A percentile compares a stretch with the other conserved stretches of the same genome.
Evolutionary conservation across 1,140 invertebrate genomes (phyloP).

Genomic region (Centruroides vittatus): DNA sequence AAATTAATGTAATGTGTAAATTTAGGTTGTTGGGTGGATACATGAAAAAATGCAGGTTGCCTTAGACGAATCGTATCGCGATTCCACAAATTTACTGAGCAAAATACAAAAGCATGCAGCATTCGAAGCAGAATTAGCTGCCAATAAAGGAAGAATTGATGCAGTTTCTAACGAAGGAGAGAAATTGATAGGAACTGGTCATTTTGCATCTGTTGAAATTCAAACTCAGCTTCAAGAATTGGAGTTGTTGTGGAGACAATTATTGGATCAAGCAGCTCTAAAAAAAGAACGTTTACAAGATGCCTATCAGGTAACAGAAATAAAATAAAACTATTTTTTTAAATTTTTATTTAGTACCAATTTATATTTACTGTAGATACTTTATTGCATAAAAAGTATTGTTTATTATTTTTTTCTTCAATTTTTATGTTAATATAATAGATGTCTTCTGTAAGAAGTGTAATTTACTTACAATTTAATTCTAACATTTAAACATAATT

Average conservation of each 20-base stretch:
- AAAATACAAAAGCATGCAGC: slow-evolving; percentile 95
- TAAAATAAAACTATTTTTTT: too few species aligned
- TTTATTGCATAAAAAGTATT: too few species aligned
- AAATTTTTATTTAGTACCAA: too few species aligned
- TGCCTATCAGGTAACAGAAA: slow-evolving; percentile 48
- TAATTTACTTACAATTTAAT: too few species aligned
- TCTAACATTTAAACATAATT: too few species aligned
- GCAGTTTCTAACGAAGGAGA: slow-evolving; percentile 71
- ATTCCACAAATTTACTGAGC: slow-evolving; percentile 81
- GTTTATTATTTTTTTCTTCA: too few species aligned
- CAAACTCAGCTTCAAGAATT: slow-evolving; percentile 63
- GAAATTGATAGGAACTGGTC: slow-evolving; percentile 62
- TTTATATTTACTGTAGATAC: too few species aligned
- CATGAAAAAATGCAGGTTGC: slow-evolving; percentile 86
- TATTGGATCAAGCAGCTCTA: slow-evolving; percentile 53
- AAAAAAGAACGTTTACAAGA: slow-evolving; percentile 83
- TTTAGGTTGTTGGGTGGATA: slow-evolving; percentile 64
- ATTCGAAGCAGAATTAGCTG: slow-evolving; percentile 87
- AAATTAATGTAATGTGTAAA: too few species aligned
- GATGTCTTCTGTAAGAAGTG: too few species aligned
- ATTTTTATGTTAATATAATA: too few species aligned
- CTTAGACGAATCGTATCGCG: slow-evolving; percentile 78
- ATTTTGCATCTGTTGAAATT: slow-evolving; percentile 80
- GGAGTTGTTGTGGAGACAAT: slow-evolving; percentile 64
- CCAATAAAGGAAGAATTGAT: slow-evolving; percentile 72